Evolutionary conservation across 2,888 invertebrate genomes (phyloP).

Genomic region (Dione vanillae): DNA sequence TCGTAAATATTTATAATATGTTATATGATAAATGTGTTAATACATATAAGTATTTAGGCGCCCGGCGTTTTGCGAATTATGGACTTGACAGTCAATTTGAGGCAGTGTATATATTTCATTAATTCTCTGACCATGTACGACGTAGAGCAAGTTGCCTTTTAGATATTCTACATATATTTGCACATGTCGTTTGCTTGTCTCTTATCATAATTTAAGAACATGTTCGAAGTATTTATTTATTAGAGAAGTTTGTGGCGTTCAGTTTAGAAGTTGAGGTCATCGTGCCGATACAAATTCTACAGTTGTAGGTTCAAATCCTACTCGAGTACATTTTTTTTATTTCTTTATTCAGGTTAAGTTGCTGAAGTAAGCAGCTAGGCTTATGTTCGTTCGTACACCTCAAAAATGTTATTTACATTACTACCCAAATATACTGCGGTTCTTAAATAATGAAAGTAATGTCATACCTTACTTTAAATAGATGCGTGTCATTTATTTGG

Average conservation of each 20-base stretch:
- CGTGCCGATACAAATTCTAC: too few relatives aligned
- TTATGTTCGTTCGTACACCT: too few relatives aligned
- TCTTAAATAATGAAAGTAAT: not conserved
- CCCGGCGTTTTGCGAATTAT: conserved; percentile 19
- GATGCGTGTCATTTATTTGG: not conserved
- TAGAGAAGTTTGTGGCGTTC: too few relatives aligned
- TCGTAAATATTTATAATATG: too few relatives aligned
- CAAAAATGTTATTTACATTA: too few relatives aligned
- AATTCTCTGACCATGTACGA: conserved; percentile 26
- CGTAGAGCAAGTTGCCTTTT: not conserved
- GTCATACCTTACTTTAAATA: not conserved
- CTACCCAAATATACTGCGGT: not conserved
- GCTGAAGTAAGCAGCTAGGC: too few relatives aligned
- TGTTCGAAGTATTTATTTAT: too few relatives aligned
- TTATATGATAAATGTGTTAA: not conserved
- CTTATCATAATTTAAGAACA: too few relatives aligned
- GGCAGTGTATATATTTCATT: conserved; percentile 29
- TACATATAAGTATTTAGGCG: conserved; percentile 23
- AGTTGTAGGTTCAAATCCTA: too few relatives aligned
- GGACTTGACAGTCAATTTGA: conserved; percentile 7
- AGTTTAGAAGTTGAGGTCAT: too few relatives aligned
- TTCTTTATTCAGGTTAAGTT: too few relatives aligned
- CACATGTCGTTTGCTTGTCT: not conserved
- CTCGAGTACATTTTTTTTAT: too few relatives aligned
- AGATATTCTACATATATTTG: not conserved